Evolutionary conservation across 2,113 vertebrate species (phyloP), one percentile per base, ranked within the genome.

Genomic region (Ornithorhynchus anatinus): DNA sequence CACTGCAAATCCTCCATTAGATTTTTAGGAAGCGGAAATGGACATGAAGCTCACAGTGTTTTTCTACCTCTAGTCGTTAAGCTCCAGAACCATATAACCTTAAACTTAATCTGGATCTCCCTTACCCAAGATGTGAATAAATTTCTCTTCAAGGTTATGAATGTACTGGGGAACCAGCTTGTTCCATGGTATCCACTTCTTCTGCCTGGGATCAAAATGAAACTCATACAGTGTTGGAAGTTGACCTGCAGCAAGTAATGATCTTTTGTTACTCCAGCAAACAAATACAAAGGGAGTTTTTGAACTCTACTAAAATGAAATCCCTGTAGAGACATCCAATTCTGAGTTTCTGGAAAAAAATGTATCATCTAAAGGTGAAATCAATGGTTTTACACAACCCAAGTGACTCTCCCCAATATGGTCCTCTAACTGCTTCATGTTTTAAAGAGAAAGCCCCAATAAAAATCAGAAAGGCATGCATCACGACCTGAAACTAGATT

Each of bases 91-190:
- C 23, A 3, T 2, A 5, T 2, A 1, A n/a, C 16, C 25, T 4
- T 1, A 29, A 15, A 14, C 27, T n/a, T 16, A 25, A 63, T 75
- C 56, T 8, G 42, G 35, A 1, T 67, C 31, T 40, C 3, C 72
- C 93, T 91, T 86, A 99, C 98, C 98, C 63, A 99, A 88, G 79
- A 99, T 95, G 83, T 99, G 95, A 39, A 92, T 81, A 77, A 99
- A 99, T 68, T 93, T 97, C 75, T 84, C 76, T 50, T 95, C 84
- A 14, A 77, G 88, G 5, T 84, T 72, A 77, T 99, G 95, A 56
- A 93, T 25, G 25, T 99, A 99, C 84, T 92, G 87, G 16, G 94
- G 68, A 31, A 99, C 96, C 68, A 99, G 59, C 0, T 89, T 89
- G 47, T 53, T 94, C 98, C 98, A 99, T 1, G 97, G 93, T 59